Conservation (phyloP, 2,888 invertebrate genomes). For the Dicycla oo region DNA sequence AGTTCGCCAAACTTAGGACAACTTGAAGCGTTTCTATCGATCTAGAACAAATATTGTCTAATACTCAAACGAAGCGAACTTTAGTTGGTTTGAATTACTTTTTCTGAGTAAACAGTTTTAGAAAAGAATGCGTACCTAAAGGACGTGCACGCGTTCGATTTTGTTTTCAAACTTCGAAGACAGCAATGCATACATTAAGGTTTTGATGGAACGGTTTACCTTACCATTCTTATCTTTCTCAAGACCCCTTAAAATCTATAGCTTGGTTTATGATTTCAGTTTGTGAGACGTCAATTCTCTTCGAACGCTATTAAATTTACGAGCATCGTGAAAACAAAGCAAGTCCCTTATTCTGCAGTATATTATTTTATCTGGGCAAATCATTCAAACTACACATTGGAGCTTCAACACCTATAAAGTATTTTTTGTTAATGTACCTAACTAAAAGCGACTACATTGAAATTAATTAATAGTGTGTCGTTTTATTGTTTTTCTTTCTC, state of each 20-base stretch:
- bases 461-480: neutral
- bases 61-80: constrained; percentile 64
- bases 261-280: constrained; percentile 72
- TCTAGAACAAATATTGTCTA: constrained; percentile 72
- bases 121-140: constrained; percentile 37
- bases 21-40: constrained; percentile 62
- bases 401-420: neutral
- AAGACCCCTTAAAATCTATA: constrained; percentile 66
- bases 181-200: constrained; percentile 39
- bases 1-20: constrained; percentile 62
- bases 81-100: constrained; percentile 69
- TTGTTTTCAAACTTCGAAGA: constrained; percentile 57
- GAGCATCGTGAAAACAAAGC: constrained; percentile 69
- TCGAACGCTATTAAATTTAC: constrained; percentile 73
- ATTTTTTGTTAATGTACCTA: neutral
- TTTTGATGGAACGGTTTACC: constrained; percentile 47
- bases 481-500: neutral
- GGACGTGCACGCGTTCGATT: constrained; percentile 25
- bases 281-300: constrained; percentile 69
- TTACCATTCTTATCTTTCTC: constrained; percentile 65
- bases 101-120: constrained; percentile 66
- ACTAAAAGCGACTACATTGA: neutral
- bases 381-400: neutral
- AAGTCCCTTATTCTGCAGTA: constrained; percentile 40
- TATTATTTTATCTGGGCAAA: constrained; percentile 49